Evolutionary conservation across 2,888 invertebrate species (phyloP).

Genomic region (Platerodrilus igneus): DNA sequence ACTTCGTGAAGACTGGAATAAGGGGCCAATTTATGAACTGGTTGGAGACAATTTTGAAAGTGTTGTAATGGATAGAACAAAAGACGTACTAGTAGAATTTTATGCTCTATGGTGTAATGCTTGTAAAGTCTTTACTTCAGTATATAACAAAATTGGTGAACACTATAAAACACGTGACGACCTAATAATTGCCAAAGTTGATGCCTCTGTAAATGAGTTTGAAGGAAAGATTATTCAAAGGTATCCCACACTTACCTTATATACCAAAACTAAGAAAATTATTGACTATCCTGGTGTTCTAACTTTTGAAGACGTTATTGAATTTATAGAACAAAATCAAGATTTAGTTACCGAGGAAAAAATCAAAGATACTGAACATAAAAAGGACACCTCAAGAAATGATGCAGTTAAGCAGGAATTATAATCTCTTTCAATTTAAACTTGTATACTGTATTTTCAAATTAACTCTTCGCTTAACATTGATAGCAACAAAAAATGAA

Average conservation of each 20-base stretch:
- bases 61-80: conserved; percentile 79
- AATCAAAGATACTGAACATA: conserved; percentile 60
- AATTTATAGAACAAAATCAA: conserved; percentile 96
- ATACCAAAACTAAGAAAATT: conserved; percentile 83
- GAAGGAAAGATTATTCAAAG: conserved; percentile 92
- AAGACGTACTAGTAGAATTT: conserved; percentile 97
- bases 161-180: conserved; percentile 80
- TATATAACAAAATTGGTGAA: conserved; percentile 84
- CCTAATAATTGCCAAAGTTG: conserved; percentile 96
- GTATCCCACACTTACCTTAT: conserved; percentile 93
- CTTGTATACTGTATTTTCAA: no score
- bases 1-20: conserved; percentile 95
- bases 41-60: conserved; percentile 95
- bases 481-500: no score
- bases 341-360: conserved; percentile 62
- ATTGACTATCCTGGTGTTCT: conserved; percentile 95
- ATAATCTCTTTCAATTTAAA: no score
- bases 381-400: conserved; percentile 66
- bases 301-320: conserved; percentile 85
- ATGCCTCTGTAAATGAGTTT: conserved; percentile 96
- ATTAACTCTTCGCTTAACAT: no score
- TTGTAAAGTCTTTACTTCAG: conserved; percentile 95
- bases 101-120: conserved; percentile 99
- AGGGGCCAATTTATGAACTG: conserved; percentile 85
- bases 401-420: no score